Conservation (phyloP, 2,888 invertebrate species). For the Dicranocentrus wangi region DNA sequence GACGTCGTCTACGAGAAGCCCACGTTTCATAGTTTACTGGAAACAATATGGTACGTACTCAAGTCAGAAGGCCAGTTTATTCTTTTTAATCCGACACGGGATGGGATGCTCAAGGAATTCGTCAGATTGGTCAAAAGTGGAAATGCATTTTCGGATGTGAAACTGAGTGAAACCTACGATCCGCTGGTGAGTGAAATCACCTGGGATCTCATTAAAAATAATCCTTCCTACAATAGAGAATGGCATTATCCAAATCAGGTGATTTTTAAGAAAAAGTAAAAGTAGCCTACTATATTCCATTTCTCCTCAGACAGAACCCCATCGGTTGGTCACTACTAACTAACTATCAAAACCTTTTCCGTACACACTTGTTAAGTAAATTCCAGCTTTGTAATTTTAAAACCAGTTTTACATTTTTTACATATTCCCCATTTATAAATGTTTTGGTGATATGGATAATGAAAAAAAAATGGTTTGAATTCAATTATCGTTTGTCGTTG, state of each 20-base stretch:
- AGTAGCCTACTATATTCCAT: too few species aligned
- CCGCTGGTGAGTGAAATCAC: conserved; percentile 21
- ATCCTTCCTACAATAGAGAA: conserved; percentile 44
- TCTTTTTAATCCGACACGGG: conserved; percentile 64
- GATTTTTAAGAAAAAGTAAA: conserved; percentile 20
- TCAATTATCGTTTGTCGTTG: too few species aligned
- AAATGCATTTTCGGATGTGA: conserved; percentile 44
- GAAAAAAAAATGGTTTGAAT: too few species aligned
- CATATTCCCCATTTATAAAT: too few species aligned
- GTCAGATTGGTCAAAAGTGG: conserved; percentile 26
- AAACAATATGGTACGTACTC: conserved; percentile 50
- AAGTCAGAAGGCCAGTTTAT: conserved; percentile 63
- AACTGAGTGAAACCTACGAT: conserved; percentile 39
- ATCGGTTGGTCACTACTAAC: too few species aligned
- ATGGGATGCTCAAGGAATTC: conserved; percentile 53
- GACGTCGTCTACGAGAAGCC: conserved; percentile 61
- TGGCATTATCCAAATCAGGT: conserved; percentile 60
- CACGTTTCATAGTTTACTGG: conserved; percentile 37
- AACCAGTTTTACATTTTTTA: too few species aligned
- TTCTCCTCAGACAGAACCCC: too few species aligned
- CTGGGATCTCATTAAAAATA: conserved; percentile 22
- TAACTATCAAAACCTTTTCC: too few species aligned
- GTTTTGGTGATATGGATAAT: too few species aligned
- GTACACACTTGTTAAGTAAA: too few species aligned
- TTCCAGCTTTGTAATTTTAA: too few species aligned